Evolutionary conservation across 2,888 invertebrate species (phyloP), one percentile per base, ranked within the genome.

Genomic region (Amorpha juglandis): DNA sequence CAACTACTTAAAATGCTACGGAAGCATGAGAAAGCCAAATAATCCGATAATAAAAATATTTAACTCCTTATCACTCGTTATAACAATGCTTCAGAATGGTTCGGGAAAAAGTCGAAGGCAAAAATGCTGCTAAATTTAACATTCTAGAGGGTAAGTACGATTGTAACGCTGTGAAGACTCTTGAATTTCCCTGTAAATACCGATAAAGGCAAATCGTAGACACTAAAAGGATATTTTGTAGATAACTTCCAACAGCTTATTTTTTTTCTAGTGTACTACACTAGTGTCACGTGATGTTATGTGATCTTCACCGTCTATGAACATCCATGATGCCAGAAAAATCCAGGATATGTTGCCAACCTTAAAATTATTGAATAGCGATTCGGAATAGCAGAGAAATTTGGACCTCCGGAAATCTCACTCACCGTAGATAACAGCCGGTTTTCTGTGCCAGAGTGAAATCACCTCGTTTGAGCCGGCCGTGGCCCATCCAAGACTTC

Each of bases 21-120:
- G 1, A 16, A 6, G 42, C 14, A 14, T 47, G 4, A 48, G 48
- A 6, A n/a, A 48, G n/a, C 11, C 48, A 48, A 48, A 45, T 45
- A 45, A 48, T 48, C 48, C 16, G 48, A 48, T 16, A 16, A 48
- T 48, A 48, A 12, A 42, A 42, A 16, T 48, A 16, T 48, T 48
- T 48, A 16, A 48, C 48, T 48, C 48, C 48, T 48, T 48, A 48
- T 48, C 42, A 66, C 38, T 55, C 66, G 45, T 66, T 66, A 64
- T 64, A 68, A 64, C 52, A 64, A 65, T 67, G 12, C 14, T 12
- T 12, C 35, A 9, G 35, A 35, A 55, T 55, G 35, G 9, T 35
- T 16, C 38, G 0, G 16, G 16, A 38, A 58, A 16, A 9, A 42
- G 42, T 19, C 42, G 38, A 58, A 11, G 58, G 38, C n/a, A 11